Percentiles rank a stretch among this genome's conserved stretches.
phyloP scores from a whole-genome alignment of 2,113 vertebrate species.

The Sisor rabdophorus region DNA sequence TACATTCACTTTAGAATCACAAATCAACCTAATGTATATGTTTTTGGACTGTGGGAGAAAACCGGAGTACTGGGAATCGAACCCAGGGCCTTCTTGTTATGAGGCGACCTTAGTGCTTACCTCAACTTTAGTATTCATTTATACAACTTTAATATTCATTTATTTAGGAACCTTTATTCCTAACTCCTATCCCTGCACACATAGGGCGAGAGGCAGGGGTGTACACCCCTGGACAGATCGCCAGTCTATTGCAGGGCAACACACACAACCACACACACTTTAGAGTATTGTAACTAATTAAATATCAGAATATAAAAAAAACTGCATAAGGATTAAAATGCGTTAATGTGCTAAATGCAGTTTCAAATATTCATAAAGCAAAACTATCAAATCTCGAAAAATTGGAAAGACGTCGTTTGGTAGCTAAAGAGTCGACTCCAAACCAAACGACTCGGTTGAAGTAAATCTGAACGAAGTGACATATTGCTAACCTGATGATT shows the following conservation, averaged over 20 bases:
- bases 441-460: background rate
- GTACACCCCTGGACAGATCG: no score
- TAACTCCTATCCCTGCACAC: no score
- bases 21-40: no score
- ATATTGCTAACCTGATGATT: background rate
- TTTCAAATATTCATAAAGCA: background rate
- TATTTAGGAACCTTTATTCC: background rate
- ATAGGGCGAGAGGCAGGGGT: no score
- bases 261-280: no score
- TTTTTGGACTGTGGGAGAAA: no score
- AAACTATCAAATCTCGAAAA: background rate
- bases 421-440: background rate
- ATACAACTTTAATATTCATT: background rate
- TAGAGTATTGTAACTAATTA: background rate
- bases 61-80: no score
- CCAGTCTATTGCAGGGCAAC: no score
- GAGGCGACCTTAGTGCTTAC: no score
- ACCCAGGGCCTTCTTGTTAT: no score
- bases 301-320: background rate
- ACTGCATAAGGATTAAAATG: background rate
- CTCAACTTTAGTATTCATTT: no score
- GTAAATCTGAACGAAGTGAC: background rate
- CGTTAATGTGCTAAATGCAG: background rate
- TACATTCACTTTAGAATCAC: no score
- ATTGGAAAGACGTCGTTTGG: background rate